A percentile compares a stretch with the other conserved stretches of the same genome.
phyloP scores from a whole-genome alignment of 2,888 invertebrate species.

The Tachina fera region DNA sequence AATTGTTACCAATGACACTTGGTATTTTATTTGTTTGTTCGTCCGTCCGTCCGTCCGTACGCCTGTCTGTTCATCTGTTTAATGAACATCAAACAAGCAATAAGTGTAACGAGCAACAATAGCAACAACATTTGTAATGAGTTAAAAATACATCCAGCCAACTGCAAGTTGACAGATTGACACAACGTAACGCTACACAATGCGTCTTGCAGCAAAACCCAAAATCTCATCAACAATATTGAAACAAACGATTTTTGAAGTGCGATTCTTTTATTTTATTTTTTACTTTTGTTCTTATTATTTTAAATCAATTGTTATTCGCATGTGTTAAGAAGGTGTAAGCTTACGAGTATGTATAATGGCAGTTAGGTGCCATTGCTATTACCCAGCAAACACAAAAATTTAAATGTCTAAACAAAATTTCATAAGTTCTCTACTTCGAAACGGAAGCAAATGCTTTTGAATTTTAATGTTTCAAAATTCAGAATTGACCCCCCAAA shows the following conservation, averaged over 20 bases:
- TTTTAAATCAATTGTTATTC: constrained; percentile 42
- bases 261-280: neutral
- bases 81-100: constrained; percentile 44
- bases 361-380: neutral
- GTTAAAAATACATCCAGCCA: constrained; percentile 48
- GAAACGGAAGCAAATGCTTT: too few relatives aligned
- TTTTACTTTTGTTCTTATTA: neutral
- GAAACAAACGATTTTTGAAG: constrained; percentile 28
- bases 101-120: constrained; percentile 34
- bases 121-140: constrained; percentile 50
- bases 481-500: too few relatives aligned
- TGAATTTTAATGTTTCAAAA: too few relatives aligned
- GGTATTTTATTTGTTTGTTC: constrained; percentile 65
- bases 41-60: neutral
- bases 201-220: neutral
- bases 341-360: neutral
- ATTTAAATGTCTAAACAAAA: neutral
- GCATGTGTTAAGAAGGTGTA: constrained; percentile 2
- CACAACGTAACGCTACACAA: constrained; percentile 60
- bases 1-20: constrained; percentile 76
- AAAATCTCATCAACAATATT: constrained; percentile 31
- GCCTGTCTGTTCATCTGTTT: constrained; percentile 18
- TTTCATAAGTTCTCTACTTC: too few relatives aligned
- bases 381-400: constrained; percentile 26
- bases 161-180: constrained; percentile 72